A percentile compares a stretch with the other conserved stretches of the same genome.
phyloP scores from a whole-genome alignment of 1,140 invertebrate genomes.

The Trichoplusia ni region DNA sequence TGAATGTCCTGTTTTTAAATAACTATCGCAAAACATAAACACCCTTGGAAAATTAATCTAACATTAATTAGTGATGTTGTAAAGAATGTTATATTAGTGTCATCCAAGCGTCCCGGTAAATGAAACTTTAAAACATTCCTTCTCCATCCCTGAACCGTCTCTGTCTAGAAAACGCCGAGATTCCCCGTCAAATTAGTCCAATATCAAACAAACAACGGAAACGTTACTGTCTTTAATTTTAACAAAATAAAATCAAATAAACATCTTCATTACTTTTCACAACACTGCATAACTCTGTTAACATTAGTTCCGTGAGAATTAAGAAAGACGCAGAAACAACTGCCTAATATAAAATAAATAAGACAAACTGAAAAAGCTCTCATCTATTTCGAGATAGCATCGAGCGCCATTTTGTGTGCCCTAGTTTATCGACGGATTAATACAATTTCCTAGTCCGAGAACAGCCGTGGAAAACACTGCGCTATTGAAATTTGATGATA shows the following conservation, averaged over 20 bases:
- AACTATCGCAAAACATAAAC: too few relatives aligned
- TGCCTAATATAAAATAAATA: conserved; percentile 34
- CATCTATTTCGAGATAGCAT: conserved; percentile 33
- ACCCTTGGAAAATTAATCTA: too few relatives aligned
- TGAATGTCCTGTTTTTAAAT: too few relatives aligned
- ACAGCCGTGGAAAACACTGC: conserved; percentile 6
- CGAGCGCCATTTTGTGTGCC: conserved; percentile 34
- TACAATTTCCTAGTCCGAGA: conserved; percentile 33
- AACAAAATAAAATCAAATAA: neutral
- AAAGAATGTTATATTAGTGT: conserved; percentile 7
- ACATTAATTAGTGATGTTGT: neutral
- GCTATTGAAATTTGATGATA: conserved; percentile 12
- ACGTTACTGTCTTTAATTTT: neutral
- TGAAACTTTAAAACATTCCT: conserved; percentile 19
- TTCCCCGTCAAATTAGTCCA: conserved; percentile 6
- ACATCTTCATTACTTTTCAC: conserved; percentile 17
- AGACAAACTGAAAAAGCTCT: conserved; percentile 34
- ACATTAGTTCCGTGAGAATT: conserved; percentile 9
- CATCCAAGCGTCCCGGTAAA: neutral
- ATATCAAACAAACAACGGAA: neutral
- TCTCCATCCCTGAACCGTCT: neutral
- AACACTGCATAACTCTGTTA: conserved; percentile 12
- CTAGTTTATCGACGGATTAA: conserved; percentile 37
- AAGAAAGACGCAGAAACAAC: conserved; percentile 13
- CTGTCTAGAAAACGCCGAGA: neutral